Conservation (phyloP, 1,140 invertebrate genomes). For the Parapsyche elsis region DNA sequence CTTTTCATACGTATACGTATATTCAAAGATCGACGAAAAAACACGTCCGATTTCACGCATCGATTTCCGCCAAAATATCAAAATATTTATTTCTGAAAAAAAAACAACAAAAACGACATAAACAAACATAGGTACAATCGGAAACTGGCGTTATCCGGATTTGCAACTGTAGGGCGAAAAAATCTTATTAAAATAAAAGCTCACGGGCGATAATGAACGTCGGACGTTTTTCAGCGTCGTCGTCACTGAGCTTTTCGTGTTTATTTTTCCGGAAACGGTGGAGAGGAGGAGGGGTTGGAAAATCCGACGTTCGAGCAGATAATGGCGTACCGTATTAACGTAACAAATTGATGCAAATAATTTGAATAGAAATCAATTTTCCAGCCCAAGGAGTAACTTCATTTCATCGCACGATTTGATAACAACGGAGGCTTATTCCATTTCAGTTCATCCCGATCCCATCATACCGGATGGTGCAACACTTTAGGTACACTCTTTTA, state of each 20-base stretch:
- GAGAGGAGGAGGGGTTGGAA: neutral
- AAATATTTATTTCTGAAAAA: no score
- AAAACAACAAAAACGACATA: no score
- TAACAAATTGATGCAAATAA: constrained; percentile 56
- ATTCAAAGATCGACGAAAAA: no score
- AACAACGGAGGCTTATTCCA: constrained; percentile 54
- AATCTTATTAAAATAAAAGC: no score
- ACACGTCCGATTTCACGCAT: no score
- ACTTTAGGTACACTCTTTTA: neutral
- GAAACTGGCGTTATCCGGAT: no score
- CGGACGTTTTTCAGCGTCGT: no score
- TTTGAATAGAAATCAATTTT: constrained; percentile 57
- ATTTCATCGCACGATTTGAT: constrained; percentile 55
- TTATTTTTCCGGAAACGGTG: neutral
- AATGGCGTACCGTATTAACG: constrained; percentile 53
- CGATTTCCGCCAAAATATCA: no score
- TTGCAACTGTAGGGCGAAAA: no score
- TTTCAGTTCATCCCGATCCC: constrained; percentile 51
- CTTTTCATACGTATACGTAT: no score
- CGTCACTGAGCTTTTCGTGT: neutral
- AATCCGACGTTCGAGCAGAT: constrained; percentile 43
- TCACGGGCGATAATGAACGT: no score
- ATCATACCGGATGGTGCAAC: constrained; percentile 43
- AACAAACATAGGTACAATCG: no score
- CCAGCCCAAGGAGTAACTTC: constrained; percentile 52